phyloP scores from a whole-genome alignment of 2,113 vertebrate species.

The Calyptommatus sinebrachiatus region DNA sequence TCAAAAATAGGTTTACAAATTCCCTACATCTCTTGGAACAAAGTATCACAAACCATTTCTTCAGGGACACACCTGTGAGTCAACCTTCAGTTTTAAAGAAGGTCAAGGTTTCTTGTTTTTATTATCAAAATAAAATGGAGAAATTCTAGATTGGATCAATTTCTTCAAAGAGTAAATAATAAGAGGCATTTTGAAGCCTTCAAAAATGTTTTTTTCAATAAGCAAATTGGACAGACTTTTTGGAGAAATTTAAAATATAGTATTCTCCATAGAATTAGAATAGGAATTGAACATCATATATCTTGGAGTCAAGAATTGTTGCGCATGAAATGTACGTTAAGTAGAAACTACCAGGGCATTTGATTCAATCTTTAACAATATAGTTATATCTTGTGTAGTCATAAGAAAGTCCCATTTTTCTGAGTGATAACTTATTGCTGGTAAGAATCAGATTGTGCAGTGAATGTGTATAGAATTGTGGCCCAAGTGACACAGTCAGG shows the following conservation, averaged over 20 bases:
- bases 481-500: background rate
- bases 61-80: no score
- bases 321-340: background rate
- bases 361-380: background rate
- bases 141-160: background rate
- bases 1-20: no score
- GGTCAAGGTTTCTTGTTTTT: no score
- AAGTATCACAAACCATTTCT: no score
- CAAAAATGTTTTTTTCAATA: background rate
- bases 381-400: background rate
- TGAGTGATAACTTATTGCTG: background rate
- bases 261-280: background rate
- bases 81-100: no score
- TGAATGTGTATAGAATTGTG: background rate
- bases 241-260: no score
- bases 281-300: background rate
- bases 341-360: background rate
- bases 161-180: background rate
- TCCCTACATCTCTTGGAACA: no score
- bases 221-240: background rate
- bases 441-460: background rate
- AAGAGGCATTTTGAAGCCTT: background rate
- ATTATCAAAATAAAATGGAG: no score
- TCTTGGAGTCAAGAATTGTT: background rate
- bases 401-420: background rate